Evolutionary conservation across 2,113 vertebrate genomes (phyloP).

Genomic region (Eupsittula cactorum): DNA sequence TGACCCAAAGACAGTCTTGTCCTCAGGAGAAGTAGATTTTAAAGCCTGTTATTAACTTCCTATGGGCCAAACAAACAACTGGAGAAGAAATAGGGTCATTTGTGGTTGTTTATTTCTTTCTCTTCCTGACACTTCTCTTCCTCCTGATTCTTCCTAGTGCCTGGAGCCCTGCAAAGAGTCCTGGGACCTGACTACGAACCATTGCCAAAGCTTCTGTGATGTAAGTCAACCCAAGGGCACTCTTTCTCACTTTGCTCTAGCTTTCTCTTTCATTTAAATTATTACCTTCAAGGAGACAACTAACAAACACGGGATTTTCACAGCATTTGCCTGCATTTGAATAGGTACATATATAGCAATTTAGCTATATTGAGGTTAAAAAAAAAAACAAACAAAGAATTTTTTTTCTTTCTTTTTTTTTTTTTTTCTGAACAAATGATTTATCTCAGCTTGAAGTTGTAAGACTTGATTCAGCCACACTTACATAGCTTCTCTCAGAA

Average conservation of each 20-base stretch:
- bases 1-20: constrained; percentile 25
- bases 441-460: background rate
- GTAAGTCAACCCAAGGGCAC: constrained; percentile 75
- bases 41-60: constrained; percentile 28
- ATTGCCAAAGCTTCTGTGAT: constrained; percentile 95
- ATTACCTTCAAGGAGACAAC: background rate
- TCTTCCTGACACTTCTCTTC: background rate
- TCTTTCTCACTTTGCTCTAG: constrained; percentile 27
- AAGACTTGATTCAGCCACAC: background rate
- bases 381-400: rapidly evolving
- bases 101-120: background rate
- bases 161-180: constrained; percentile 96
- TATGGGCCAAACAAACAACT: background rate
- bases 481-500: background rate
- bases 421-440: background rate
- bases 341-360: background rate
- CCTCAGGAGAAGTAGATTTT: constrained; percentile 1
- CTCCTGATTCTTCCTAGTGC: constrained; percentile 80
- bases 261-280: background rate
- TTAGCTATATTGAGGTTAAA: background rate
- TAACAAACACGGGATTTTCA: background rate
- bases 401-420: background rate
- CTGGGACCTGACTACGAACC: constrained; percentile 88
- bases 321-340: background rate
- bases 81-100: background rate